phyloP scores from a whole-genome alignment of 1,140 invertebrate species.

The Drosophila rhopaloa region DNA sequence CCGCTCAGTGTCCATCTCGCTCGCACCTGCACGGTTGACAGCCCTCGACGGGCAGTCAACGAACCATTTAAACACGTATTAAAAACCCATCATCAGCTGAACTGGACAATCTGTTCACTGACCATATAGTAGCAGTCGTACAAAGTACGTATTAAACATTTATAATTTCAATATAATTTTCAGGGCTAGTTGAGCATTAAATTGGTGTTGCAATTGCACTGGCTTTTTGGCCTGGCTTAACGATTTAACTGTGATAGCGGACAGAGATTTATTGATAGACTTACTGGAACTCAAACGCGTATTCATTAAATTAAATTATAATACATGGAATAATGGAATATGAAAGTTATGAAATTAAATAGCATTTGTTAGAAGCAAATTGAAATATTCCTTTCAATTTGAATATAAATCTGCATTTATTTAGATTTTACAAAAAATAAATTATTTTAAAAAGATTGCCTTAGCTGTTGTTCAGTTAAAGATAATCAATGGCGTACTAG shows the following conservation, averaged over 20 bases:
- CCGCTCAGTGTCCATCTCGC: background rate
- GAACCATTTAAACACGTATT: constrained; percentile 58
- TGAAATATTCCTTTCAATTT: no score
- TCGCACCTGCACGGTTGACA: constrained; percentile 11
- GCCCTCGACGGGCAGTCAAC: constrained; percentile 17
- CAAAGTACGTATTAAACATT: constrained; percentile 18
- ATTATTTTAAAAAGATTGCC: no score
- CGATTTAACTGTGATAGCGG: background rate
- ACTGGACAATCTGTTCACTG: constrained; percentile 25
- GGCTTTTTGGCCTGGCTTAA: constrained; percentile 1
- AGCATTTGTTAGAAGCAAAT: no score
- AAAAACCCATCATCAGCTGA: constrained; percentile 31
- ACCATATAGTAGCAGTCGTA: constrained; percentile 9
- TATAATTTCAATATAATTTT: constrained; percentile 43
- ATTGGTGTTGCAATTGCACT: constrained; percentile 26
- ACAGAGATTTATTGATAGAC: background rate
- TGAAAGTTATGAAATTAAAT: no score
- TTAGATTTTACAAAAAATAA: no score
- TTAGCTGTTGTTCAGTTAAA: no score
- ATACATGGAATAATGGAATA: no score
- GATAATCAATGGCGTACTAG: background rate
- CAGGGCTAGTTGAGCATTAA: constrained; percentile 56
- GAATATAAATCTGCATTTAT: no score
- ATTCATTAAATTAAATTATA: no score
- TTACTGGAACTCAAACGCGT: background rate